Evolutionary conservation across 2,113 vertebrate species (phyloP).

Genomic region (Sisor rabdophorus): DNA sequence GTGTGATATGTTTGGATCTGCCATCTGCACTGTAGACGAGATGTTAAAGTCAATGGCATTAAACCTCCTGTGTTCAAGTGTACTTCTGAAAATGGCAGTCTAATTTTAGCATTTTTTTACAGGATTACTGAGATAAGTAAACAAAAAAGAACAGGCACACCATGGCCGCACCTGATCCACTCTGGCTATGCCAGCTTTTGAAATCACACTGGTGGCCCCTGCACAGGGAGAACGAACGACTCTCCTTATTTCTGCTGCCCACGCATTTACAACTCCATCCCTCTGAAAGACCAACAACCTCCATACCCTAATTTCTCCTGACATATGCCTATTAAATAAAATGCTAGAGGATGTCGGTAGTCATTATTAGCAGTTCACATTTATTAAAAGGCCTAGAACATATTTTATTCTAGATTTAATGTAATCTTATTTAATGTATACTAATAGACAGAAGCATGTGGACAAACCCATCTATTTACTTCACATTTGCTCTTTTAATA

Average conservation of each 20-base stretch:
- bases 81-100: constrained; percentile 29
- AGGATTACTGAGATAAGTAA: constrained; percentile 37
- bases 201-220: constrained; percentile 13
- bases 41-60: constrained; percentile 18
- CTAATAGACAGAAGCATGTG: not conserved
- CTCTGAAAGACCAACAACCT: constrained; percentile 37
- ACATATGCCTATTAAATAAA: not conserved
- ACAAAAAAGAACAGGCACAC: constrained; percentile 40
- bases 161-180: constrained; percentile 44
- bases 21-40: constrained; percentile 5
- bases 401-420: not conserved
- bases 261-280: constrained; percentile 2
- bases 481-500: not conserved
- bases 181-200: constrained; percentile 28
- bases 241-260: constrained; percentile 13
- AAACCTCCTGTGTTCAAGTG: constrained; percentile 23
- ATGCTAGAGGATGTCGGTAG: constrained; percentile 4
- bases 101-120: constrained; percentile 37
- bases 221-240: not conserved
- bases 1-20: constrained; percentile 8
- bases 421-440: not conserved
- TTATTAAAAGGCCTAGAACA: not conserved
- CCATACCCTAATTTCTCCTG: constrained; percentile 9
- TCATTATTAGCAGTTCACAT: not conserved
- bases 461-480: not conserved